phyloP scores from a whole-genome alignment of 2,888 invertebrate species.

The Epinotia brunnichana region DNA sequence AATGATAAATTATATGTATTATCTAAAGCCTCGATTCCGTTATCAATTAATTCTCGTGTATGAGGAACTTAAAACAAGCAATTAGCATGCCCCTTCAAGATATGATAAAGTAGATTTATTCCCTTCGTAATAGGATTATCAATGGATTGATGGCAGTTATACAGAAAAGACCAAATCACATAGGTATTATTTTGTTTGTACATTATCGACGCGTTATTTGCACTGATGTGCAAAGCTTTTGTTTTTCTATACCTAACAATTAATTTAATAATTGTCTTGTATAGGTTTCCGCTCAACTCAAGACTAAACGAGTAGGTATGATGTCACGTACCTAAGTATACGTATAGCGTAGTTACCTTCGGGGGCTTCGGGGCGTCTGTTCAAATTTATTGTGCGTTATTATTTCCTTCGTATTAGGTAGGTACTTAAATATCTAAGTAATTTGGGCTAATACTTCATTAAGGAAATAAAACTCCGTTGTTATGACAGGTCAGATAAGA shows the following conservation, averaged over 20 bases:
- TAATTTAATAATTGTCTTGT: background rate
- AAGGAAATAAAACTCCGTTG: background rate
- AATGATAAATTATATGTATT: conserved; percentile 3
- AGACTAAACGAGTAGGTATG: too few species aligned
- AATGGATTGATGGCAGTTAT: too few species aligned
- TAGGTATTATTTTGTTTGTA: too few species aligned
- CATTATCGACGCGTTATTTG: too few species aligned
- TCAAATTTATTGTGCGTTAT: conserved; percentile 5
- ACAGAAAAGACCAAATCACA: too few species aligned
- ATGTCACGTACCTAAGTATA: too few species aligned
- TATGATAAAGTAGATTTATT: background rate
- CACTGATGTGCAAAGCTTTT: background rate
- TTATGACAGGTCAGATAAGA: background rate
- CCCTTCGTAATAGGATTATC: too few species aligned
- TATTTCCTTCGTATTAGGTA: conserved; percentile 17
- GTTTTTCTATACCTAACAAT: background rate
- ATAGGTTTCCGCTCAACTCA: conserved; percentile 5
- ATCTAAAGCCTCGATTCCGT: conserved; percentile 19
- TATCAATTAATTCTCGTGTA: conserved; percentile 13
- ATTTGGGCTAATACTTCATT: background rate
- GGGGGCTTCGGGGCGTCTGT: background rate
- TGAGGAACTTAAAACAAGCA: background rate
- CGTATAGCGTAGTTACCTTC: conserved; percentile 20
- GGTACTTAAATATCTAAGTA: background rate
- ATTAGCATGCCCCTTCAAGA: background rate